Evolutionary conservation across 64 coral and sea anemone genomes (phyloP), one percentile per base, ranked within the genome.

Genomic region (Montipora foliosa): DNA sequence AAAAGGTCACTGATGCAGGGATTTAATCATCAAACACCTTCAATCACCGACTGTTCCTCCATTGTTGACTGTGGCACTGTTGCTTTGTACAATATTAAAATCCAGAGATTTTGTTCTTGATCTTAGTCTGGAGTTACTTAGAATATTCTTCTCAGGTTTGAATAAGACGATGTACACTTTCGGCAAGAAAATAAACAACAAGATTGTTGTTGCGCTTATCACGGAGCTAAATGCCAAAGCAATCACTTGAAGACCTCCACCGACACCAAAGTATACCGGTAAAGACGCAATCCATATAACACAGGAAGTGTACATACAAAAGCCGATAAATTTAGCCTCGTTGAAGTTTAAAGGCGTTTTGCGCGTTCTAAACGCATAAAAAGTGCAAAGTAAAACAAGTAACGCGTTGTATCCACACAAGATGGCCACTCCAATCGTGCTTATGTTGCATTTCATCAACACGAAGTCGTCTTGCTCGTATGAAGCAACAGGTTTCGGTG

Each of bases 331-430:
- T 44, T 98, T 98, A 9, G 96, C 96, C 80, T 98, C 96, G 84
- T 98, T 98, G 66, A 98, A 98, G 74, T 98, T 98, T 2, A 92
- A 47, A 3, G 96, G 96, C 20, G 94, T 92, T 57, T 98, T 98
- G 46, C 96, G 94, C 67, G 96, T 98, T 71, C 89, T 76, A 74
- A 98, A 98, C 19, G 96, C 96, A 25, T 98, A 98, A 84, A 81
- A 44, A 24, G 93, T 98, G 77, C 96, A 98, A 24, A 98, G 79
- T 2, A 98, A 10, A 2, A 98, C 86, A 21, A 98, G 77, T 2
- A 98, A 55, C 7, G 72, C 87, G 81, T 95, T 98, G 90, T 98
- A 98, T 37, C 73, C 78, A 66, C 93, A 87, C 16, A 91, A 74
- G 8, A 87, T 79, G 3, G 90, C 74, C 59, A 93, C 58, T 0